Conservation (phyloP, 1,140 invertebrate species). For the Caerostris extrusa region DNA sequence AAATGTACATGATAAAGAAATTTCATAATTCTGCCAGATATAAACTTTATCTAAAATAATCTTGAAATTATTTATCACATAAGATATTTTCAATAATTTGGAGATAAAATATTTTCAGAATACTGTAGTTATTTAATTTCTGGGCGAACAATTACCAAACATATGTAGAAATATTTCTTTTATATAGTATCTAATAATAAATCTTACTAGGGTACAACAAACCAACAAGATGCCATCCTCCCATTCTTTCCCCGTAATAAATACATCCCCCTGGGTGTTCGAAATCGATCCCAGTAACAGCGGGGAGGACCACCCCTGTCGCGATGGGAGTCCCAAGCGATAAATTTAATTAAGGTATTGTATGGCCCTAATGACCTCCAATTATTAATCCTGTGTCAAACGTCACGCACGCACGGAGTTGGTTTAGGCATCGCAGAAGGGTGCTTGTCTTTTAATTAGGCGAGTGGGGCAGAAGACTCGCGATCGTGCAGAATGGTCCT, state of each 20-base stretch:
- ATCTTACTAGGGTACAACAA: too few species aligned
- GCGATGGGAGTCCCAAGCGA: not conserved
- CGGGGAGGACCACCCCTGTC: not conserved
- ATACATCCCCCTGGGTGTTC: not conserved
- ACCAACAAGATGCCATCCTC: not conserved
- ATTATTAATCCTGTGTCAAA: constrained; percentile 52
- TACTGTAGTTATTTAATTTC: too few species aligned
- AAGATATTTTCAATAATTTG: too few species aligned
- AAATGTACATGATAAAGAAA: too few species aligned
- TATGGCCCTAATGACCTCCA: not conserved
- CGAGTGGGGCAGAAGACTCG: not conserved
- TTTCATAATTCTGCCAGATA: too few species aligned
- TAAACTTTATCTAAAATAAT: too few species aligned
- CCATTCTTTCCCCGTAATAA: too few species aligned
- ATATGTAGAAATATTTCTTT: too few species aligned
- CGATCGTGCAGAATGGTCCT: not conserved
- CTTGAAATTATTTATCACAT: too few species aligned
- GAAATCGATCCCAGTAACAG: not conserved
- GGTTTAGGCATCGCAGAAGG: not conserved
- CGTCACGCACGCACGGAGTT: not conserved
- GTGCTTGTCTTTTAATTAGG: not conserved
- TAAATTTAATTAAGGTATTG: constrained; percentile 54
- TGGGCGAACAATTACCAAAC: too few species aligned
- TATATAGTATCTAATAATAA: too few species aligned
- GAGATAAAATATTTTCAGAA: too few species aligned